Evolutionary conservation across 2,888 invertebrate species (phyloP), one percentile per base, ranked within the genome.

Genomic region (Plusia festucae): DNA sequence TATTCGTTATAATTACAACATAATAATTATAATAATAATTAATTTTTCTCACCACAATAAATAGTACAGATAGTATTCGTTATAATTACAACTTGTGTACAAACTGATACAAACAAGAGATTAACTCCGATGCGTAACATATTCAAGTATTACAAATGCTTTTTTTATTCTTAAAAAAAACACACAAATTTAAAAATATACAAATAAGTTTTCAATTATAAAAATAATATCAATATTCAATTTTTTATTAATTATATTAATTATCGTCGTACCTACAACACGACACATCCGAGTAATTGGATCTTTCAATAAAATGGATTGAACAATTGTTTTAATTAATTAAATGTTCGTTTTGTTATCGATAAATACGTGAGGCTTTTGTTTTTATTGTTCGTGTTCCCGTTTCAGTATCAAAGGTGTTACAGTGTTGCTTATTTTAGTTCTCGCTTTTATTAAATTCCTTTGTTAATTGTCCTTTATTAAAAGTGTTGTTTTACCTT

Each of bases 251-350:
- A 30, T 30, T 30, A 30, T 71, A 30, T 30, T 30, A 30, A 30
- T 73, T 40, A 57, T 60, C 51, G 57, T 57, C 67, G 60, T 18
- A 30, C 30, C 30, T 24, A 60, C 27, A 52, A 51, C 24, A 11
- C n/a, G 18, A 30, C 56, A 13, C 51, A 49, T 59, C 53, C 11
- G 9, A 53, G 49, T 73, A 57, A 68, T 57, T 60, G 68, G 44
- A 59, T 40, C 53, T 20, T 68, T 46, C 51, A 22, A 62, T 51
- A 3, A 44, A 60, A 65, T 24, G 18, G 30, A 40, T 13, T 9
- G 24, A 22, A 30, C 40, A 44, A 55, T 60, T n/a, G 0, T 24
- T 46, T 52, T 44, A 34, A 72, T 70, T 57, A 46, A 32, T 65
- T 11, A n/a, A 22, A 54, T 53, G 34, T 20, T 32, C 16, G 4